Evolutionary conservation across 2,797 vertebrate genomes (phyloP).

Genomic region (Pseudomugil gertrudae): DNA sequence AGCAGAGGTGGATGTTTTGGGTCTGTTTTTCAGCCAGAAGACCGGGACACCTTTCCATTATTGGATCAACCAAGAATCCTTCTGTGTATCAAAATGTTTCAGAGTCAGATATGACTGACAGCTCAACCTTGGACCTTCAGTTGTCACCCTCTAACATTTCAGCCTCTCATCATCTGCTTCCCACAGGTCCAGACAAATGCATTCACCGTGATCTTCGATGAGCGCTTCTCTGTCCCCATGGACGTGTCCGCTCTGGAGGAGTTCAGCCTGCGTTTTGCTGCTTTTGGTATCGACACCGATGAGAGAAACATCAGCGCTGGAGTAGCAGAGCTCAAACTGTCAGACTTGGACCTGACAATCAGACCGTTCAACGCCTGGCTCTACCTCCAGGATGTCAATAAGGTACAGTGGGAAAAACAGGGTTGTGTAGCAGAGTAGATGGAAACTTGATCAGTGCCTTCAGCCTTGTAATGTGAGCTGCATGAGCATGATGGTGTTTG

Average conservation of each 20-base stretch:
- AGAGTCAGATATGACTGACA: not conserved
- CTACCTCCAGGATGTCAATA: conserved; percentile 94
- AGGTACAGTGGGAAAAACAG: conserved; percentile 73
- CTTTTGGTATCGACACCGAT: conserved; percentile 89
- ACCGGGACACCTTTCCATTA: not conserved
- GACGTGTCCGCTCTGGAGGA: conserved; percentile 87
- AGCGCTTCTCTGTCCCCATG: conserved; percentile 90
- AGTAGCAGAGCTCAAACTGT: conserved; percentile 91
- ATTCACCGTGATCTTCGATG: conserved; percentile 90
- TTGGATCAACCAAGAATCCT: not conserved
- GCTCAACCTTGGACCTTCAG: no score
- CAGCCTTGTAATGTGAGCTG: not conserved
- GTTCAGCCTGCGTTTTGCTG: conserved; percentile 90
- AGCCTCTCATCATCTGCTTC: not conserved
- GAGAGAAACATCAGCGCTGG: conserved; percentile 91
- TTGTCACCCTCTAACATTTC: not conserved
- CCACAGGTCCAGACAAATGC: conserved; percentile 90
- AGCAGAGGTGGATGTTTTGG: not conserved
- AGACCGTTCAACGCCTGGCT: conserved; percentile 95
- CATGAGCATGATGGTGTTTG: conserved; percentile 8
- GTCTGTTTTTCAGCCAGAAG: not conserved
- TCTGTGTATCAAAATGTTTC: not conserved
- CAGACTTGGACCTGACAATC: conserved; percentile 88
- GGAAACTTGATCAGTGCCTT: no score
- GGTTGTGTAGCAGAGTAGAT: not conserved